Evolutionary conservation across 2,888 invertebrate genomes (phyloP), one percentile per base, ranked within the genome.

Genomic region (Liopterus haemorrhoidalis): DNA sequence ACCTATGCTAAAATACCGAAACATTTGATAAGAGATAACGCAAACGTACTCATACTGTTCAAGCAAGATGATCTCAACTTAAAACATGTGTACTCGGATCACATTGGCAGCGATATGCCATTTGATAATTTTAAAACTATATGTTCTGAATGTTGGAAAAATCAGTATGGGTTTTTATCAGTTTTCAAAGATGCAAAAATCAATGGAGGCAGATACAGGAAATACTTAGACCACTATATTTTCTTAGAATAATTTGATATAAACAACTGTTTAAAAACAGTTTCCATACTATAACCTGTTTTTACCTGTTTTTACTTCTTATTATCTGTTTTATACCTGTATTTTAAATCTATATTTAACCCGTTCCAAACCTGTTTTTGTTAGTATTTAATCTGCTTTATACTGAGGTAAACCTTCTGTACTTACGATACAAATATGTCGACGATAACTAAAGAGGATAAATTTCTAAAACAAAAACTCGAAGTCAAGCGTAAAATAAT

Each of bases 21-120:
- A 54, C 60, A 63, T 48, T 42, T 59, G 5, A 50, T 63, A 25
- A 50, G 60, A 18, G 60, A 62, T 48, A 62, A 63, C 52, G 49
- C 54, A 3, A 63, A 63, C 48, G 43, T 60, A 12, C 21, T 63
- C 4, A 45, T 62, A 4, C 12, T 59, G 4, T 63, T 60, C 35
- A 54, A 56, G 41, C 59, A 61, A 49, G 60, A 64, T 52, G 52
- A 53, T 35, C 41, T 49, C 21, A 63, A 64, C 55, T 45, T 62
- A 22, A 56, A 52, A 37, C 60, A 63, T 48, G 31, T 50, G 6
- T 49, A 49, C 21, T 28, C 28, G 12, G 48, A 50, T 33, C 50
- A 50, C 25, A 46, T 50, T 8, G 36, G 35, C 12, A 33, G 35
- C 1, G 42, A 42, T 11, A 42, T 42, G 42, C 16, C 18, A 11